Percentiles rank a stretch among this genome's conserved stretches.
These are phyloP conservation scores for Trachelus iudaicus DNA, from an alignment of 2,888 invertebrate genomes.

Conservation along the genomic window DNA sequence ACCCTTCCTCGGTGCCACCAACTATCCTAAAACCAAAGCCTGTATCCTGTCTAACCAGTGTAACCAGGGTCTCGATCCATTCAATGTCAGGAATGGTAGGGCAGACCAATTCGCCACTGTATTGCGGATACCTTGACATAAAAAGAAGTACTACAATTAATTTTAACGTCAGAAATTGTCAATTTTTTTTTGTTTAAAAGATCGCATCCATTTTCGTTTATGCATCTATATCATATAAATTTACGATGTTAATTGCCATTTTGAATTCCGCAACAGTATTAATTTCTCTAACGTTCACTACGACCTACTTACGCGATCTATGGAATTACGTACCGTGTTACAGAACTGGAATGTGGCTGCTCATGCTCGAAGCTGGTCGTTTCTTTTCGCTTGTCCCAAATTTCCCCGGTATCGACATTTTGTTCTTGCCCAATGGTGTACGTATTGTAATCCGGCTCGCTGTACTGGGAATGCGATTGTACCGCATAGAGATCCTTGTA, in stretches of 20 bases:
- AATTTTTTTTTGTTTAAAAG: background rate
- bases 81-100: conserved; percentile 62
- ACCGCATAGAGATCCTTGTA: conserved; percentile 58
- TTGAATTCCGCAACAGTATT: background rate
- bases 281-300: background rate
- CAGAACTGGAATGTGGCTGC: conserved; percentile 68
- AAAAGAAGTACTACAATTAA: background rate
- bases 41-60: conserved; percentile 87
- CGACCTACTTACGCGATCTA: background rate
- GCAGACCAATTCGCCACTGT: conserved; percentile 58
- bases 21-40: conserved; percentile 99
- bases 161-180: background rate
- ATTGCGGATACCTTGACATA: conserved; percentile 57
- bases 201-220: background rate
- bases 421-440: conserved; percentile 62
- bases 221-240: background rate
- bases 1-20: conserved; percentile 97
- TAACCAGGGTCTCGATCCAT: conserved; percentile 78
- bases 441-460: conserved; percentile 53
- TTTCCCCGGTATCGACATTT: conserved; percentile 63
- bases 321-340: conserved; percentile 54
- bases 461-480: conserved; percentile 58
- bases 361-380: conserved; percentile 74
- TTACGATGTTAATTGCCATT: background rate
- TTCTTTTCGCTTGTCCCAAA: conserved; percentile 68